Conservation (phyloP, 2,113 vertebrate species). For the Copsychus sechellarum region DNA sequence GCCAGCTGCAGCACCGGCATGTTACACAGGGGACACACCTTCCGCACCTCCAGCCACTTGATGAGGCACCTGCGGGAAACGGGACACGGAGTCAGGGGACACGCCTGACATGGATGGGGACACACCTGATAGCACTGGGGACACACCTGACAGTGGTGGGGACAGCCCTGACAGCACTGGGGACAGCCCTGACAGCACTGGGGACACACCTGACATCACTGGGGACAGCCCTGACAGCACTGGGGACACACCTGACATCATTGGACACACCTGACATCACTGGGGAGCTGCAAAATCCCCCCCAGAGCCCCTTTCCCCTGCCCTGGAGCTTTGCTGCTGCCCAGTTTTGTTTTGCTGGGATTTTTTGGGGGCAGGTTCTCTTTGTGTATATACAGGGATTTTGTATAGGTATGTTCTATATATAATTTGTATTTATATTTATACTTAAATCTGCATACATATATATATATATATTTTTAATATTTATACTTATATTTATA, state of each 20-base stretch:
- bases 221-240: background rate
- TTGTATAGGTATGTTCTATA: background rate
- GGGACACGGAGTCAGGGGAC: background rate
- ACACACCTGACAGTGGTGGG: too few relatives aligned
- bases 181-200: too few relatives aligned
- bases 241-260: background rate
- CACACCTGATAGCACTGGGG: background rate
- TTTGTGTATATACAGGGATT: background rate
- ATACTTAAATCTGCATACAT: too few relatives aligned
- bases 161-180: too few relatives aligned
- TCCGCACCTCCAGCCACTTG: conserved; percentile 98
- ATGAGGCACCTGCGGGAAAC: conserved; percentile 90
- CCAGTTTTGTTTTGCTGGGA: background rate
- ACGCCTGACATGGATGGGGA: background rate
- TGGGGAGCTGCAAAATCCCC: background rate
- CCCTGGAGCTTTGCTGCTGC: background rate
- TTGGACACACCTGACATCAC: background rate
- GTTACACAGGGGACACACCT: conserved; percentile 97
- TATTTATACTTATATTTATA: too few relatives aligned
- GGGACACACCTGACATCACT: background rate
- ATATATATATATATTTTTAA: too few relatives aligned
- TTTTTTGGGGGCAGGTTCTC: too few relatives aligned
- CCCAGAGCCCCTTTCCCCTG: accelerated
- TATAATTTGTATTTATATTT: too few relatives aligned
- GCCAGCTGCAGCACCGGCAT: conserved; percentile 96